Conservation (phyloP, 1,140 invertebrate species). For the Aphidius gifuensis region DNA sequence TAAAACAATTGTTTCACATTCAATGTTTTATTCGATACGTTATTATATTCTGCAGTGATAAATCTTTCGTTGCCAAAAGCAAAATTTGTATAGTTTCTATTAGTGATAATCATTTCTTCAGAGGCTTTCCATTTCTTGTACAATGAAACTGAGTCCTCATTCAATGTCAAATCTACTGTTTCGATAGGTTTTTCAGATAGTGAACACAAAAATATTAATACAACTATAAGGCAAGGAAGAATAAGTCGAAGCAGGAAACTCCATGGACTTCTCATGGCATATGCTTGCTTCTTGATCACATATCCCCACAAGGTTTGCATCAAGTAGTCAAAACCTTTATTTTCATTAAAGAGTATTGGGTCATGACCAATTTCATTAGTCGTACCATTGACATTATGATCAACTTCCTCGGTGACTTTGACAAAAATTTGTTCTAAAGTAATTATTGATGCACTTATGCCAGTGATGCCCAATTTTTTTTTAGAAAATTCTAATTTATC, state of each 20-base stretch:
- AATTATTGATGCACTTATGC: constrained; percentile 75
- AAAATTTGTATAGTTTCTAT: constrained; percentile 25
- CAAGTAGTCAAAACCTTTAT: constrained; percentile 34
- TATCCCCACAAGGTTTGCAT: constrained; percentile 39
- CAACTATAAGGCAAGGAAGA: constrained; percentile 36
- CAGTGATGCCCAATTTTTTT: constrained; percentile 63
- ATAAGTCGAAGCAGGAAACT: constrained; percentile 35
- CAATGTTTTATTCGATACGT: too few species aligned
- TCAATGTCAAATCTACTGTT: constrained; percentile 15
- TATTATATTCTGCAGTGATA: too few species aligned
- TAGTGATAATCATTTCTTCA: constrained; percentile 29
- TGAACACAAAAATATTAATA: too few species aligned
- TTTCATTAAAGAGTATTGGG: constrained; percentile 26
- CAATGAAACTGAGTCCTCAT: constrained; percentile 27
- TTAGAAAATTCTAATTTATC: constrained; percentile 63
- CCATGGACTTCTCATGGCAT: constrained; percentile 38
- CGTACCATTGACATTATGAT: constrained; percentile 33
- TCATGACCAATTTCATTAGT: constrained; percentile 27
- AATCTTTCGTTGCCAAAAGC: too few species aligned
- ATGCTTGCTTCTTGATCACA: constrained; percentile 41
- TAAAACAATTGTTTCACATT: too few species aligned
- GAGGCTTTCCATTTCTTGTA: constrained; percentile 33
- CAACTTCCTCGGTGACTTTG: constrained; percentile 48
- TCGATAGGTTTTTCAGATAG: too few species aligned
- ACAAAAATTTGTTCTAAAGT: constrained; percentile 86